A percentile compares a stretch with the other conserved stretches of the same genome.
Conservation (phyloP, 2,888 invertebrate genomes). For the Leuctra nigra region DNA sequence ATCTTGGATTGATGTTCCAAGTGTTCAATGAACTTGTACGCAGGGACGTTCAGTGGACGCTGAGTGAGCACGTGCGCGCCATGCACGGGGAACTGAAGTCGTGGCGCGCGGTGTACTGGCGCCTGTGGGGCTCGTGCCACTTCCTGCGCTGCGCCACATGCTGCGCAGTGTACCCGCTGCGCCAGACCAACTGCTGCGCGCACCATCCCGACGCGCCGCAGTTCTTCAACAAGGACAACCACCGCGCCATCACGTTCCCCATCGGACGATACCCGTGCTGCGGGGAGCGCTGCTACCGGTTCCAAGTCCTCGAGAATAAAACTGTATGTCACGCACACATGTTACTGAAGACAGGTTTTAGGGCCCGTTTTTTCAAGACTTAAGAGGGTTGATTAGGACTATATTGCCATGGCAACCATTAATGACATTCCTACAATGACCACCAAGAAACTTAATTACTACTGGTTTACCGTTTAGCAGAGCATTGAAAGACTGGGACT, state of each 20-base stretch:
- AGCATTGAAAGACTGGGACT: too few species aligned
- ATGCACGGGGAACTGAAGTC: conserved; percentile 71
- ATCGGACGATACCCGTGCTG: conserved; percentile 70
- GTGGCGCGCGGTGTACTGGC: conserved; percentile 92
- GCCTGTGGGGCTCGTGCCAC: conserved; percentile 87
- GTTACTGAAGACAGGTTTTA: too few species aligned
- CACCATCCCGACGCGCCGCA: conserved; percentile 73
- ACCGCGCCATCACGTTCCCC: conserved; percentile 44
- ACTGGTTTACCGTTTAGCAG: too few species aligned
- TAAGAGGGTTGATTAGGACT: too few species aligned
- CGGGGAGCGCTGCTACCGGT: conserved; percentile 75
- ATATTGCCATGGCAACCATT: too few species aligned
- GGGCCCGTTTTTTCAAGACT: too few species aligned
- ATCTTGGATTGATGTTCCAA: too few species aligned
- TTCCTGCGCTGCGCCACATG: conserved; percentile 76
- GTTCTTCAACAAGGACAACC: conserved; percentile 64
- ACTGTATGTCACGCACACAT: too few species aligned
- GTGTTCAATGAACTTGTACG: too few species aligned
- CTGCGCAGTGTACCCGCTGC: conserved; percentile 66
- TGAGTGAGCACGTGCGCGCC: conserved; percentile 70
- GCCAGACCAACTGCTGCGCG: conserved; percentile 56
- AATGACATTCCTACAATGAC: too few species aligned
- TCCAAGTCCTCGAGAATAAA: conserved; percentile 61
- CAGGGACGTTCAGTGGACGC: conserved; percentile 72
- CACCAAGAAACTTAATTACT: too few species aligned